These are phyloP conservation scores for Brachyrhaphis roseni DNA, from an alignment of 2,797 vertebrate genomes.

Conservation along the genomic window DNA sequence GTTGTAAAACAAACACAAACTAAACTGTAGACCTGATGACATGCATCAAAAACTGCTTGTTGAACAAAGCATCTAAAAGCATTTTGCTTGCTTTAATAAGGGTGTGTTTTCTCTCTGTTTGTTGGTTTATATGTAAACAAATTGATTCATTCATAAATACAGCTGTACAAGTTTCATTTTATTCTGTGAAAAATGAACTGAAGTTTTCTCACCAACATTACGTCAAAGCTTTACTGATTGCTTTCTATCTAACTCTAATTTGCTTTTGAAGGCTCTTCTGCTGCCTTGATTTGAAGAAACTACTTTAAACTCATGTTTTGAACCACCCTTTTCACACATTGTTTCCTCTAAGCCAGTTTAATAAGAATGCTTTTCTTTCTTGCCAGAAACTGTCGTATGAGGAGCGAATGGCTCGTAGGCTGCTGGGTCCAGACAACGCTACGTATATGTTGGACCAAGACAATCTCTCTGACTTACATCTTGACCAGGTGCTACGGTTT, in stretches of 20 bases:
- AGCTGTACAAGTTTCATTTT: not conserved
- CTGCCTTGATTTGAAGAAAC: not conserved
- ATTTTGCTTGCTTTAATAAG: not conserved
- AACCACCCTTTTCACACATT: not conserved
- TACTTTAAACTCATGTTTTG: not conserved
- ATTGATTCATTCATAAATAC: not conserved
- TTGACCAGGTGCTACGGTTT: slow-evolving; percentile 81
- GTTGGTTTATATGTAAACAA: not conserved
- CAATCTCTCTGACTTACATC: slow-evolving; percentile 77
- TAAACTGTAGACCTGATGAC: not conserved
- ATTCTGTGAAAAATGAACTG: not conserved
- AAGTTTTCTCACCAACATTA: not conserved
- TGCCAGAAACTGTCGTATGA: slow-evolving; percentile 91
- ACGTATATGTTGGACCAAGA: slow-evolving; percentile 86
- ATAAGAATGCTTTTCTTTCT: slow-evolving; percentile 13
- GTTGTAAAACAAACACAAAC: not conserved
- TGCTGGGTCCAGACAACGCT: slow-evolving; percentile 90
- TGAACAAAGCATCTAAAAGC: not conserved
- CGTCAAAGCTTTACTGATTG: not conserved
- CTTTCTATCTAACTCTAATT: not conserved
- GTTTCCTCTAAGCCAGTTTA: not conserved
- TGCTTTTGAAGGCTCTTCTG: not conserved
- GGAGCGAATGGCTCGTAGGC: slow-evolving; percentile 94
- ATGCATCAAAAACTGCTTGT: not conserved
- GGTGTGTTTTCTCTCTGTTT: not conserved